Conservation (phyloP, 2,797 vertebrate species). For the Poliocrania exsul region DNA sequence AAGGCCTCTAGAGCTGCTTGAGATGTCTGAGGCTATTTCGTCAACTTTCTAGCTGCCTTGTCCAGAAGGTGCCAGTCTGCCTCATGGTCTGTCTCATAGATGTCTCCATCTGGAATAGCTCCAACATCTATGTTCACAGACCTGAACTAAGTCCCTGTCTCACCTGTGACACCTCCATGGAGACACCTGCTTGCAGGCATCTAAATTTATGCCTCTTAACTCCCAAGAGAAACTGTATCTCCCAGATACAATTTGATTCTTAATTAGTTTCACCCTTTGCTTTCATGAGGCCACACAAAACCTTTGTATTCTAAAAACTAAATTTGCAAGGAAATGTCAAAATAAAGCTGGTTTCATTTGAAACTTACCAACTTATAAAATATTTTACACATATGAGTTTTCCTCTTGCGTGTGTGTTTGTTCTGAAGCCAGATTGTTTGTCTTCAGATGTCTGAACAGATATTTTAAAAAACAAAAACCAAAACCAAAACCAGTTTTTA, state of each 20-base stretch:
- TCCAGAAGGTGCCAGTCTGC: not conserved
- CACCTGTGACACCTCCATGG: not conserved
- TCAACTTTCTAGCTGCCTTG: not conserved
- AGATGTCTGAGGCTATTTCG: not conserved
- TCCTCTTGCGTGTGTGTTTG: not conserved
- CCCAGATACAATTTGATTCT: not conserved
- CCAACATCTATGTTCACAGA: not conserved
- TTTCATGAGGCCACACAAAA: not conserved
- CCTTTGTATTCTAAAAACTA: not conserved
- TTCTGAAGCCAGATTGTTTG: not conserved
- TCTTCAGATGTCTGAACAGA: not conserved
- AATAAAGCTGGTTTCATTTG: constrained; percentile 29
- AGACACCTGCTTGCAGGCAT: not conserved
- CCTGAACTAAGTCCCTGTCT: not conserved
- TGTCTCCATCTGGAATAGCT: not conserved
- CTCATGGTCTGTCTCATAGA: not conserved
- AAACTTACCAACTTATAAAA: not conserved
- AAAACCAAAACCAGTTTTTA: not conserved
- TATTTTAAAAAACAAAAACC: not conserved
- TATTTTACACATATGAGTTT: not conserved
- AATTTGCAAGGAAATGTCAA: not conserved
- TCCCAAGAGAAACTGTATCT: not conserved
- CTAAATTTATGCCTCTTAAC: not conserved
- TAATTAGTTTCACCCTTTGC: not conserved
- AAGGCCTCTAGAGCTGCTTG: not conserved